Percentiles rank a stretch among this genome's conserved stretches.
phyloP scores from a whole-genome alignment of 2,113 vertebrate species.

The Upupa epops region DNA sequence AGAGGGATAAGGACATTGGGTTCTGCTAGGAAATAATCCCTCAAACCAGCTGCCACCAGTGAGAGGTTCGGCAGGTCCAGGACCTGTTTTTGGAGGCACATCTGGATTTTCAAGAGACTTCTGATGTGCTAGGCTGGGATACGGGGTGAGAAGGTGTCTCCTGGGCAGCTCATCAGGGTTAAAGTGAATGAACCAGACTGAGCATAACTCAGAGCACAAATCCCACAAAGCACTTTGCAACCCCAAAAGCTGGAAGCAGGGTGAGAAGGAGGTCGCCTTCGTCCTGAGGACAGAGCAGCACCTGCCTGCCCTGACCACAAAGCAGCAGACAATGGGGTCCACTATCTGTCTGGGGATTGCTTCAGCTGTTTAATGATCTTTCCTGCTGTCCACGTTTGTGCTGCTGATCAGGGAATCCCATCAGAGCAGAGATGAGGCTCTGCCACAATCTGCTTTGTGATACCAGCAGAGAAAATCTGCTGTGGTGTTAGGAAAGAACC shows the following conservation, averaged over 20 bases:
- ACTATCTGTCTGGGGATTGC: not conserved
- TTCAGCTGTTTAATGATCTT: not conserved
- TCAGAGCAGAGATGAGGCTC: accelerated
- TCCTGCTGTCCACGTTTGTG: accelerated
- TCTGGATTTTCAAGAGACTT: not conserved
- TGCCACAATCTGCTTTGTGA: accelerated
- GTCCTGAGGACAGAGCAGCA: not conserved
- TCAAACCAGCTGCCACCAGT: not conserved
- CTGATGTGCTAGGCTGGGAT: not conserved
- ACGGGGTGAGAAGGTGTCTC: not conserved
- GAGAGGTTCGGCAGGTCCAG: not conserved
- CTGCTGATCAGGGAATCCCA: not conserved
- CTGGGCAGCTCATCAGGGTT: accelerated
- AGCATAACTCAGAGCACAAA: not conserved
- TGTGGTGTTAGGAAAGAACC: not conserved
- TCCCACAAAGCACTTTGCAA: not conserved
- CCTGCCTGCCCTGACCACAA: not conserved
- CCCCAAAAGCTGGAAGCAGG: not conserved
- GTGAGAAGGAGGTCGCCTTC: not conserved
- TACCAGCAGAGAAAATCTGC: not conserved
- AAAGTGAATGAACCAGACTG: too few species aligned
- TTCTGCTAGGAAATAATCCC: not conserved
- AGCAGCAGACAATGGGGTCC: not conserved
- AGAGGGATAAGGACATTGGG: not conserved
- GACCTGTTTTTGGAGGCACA: not conserved